Base-by-base conservation (phyloP, 2,888 invertebrate species). In the Calameuta filiformis region DNA sequence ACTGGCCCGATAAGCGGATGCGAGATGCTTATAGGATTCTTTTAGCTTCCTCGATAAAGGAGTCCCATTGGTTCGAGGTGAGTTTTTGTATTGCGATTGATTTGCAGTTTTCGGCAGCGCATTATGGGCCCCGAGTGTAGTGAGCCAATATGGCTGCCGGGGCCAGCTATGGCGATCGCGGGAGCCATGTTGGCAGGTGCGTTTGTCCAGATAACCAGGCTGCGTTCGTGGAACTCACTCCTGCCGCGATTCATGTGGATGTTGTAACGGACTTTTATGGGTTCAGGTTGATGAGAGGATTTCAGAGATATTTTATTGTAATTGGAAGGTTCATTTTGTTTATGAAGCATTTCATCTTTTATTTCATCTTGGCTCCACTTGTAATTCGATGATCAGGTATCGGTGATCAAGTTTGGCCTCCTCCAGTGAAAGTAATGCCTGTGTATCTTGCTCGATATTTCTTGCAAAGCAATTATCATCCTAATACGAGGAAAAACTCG, bases 101-200 rank as follows among this genome's bases (percentile, higher is more conserved):
- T 79, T 56, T 56, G 56, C 56, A 23, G 56, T 56, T 56, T 56
- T 56, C 56, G 56, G 56, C 23, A 56, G 23, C 56, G 56, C 56
- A 56, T 56, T 56, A 9, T 34, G 74, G 34, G 35, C 35, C 74
- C 23, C 34, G 74, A 30, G 35, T 71, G 34, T 34, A 31, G 93
- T 84, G 86, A 88, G 89, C 87, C 91, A 91, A 91, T 85, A 91
- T 91, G 91, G 91, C 91, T 85, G 89, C 85, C 86, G 87, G 84
- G 88, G 88, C 89, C 88, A 90, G 88, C 89, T 90, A 90, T 90
- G 90, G 90, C 88, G 88, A 87, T 89, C 89, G 91, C 91, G 91
- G 91, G 89, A 91, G 91, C 91, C 91, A 91, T 91, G 90, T 91
- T 91, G 91, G 91, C 91, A 91, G 91, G 91, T 91, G 91, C 90